Percentiles rank a stretch among this genome's conserved stretches.
Conservation (phyloP, 2,113 vertebrate genomes). For the Amphiprion ocellaris region DNA sequence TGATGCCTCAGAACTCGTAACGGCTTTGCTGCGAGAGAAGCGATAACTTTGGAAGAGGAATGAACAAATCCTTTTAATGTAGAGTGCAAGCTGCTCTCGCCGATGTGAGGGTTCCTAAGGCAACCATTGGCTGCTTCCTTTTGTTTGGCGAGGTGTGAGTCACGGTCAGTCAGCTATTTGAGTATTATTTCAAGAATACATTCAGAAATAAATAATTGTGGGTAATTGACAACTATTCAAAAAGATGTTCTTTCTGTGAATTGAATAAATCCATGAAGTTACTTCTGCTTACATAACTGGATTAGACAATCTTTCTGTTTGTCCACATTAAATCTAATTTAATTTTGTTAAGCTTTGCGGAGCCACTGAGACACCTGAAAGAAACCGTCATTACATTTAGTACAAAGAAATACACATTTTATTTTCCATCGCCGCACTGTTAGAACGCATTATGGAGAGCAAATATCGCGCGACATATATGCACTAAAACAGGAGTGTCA, state of each 20-base stretch:
- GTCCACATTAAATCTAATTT: too few species aligned
- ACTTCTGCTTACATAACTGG: too few species aligned
- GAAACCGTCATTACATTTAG: too few species aligned
- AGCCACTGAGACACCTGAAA: too few species aligned
- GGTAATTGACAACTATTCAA: not conserved
- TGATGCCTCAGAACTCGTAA: constrained; percentile 18
- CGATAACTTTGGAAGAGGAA: constrained; percentile 13
- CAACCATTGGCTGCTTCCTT: constrained; percentile 36
- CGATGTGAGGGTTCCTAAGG: constrained; percentile 45
- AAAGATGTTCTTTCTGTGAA: not conserved
- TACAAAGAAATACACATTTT: too few species aligned
- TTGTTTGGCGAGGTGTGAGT: constrained; percentile 52
- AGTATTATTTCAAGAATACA: not conserved
- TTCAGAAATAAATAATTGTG: not conserved
- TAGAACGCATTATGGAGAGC: too few species aligned
- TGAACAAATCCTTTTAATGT: constrained; percentile 46
- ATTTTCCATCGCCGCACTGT: too few species aligned
- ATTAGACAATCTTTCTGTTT: too few species aligned
- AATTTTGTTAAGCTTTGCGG: too few species aligned
- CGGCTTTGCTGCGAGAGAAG: constrained; percentile 6
- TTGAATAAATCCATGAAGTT: too few species aligned
- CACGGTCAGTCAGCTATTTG: constrained; percentile 18
- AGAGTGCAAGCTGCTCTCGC: constrained; percentile 16
- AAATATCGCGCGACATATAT: too few species aligned
- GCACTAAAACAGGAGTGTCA: too few species aligned